A percentile compares a stretch with the other conserved stretches of the same genome.
Evolutionary conservation across 2,113 vertebrate species (phyloP).

Genomic region (Lagopus muta): DNA sequence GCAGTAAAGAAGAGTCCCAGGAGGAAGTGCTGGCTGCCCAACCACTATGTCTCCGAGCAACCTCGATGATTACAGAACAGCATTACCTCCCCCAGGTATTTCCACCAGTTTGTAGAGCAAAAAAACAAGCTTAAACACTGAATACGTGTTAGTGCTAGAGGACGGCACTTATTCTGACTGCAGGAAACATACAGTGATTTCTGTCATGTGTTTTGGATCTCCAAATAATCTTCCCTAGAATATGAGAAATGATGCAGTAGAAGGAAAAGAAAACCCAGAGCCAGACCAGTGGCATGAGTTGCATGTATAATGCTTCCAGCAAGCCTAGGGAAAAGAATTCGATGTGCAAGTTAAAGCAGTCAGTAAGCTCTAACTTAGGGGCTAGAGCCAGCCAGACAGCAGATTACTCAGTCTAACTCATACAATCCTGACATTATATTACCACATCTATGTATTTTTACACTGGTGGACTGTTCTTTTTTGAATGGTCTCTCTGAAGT

Average conservation of each 20-base stretch:
- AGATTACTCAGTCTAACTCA: background rate
- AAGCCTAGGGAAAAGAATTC: background rate
- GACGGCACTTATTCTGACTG: background rate
- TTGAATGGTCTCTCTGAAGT: background rate
- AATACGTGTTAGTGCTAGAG: background rate
- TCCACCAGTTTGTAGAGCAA: background rate
- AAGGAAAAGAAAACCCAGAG: conserved; percentile 27
- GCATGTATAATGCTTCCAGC: conserved; percentile 41
- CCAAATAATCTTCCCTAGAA: background rate
- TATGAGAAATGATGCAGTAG: background rate
- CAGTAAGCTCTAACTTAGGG: background rate
- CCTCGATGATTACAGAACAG: background rate
- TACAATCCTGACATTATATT: background rate
- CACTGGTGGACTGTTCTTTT: background rate
- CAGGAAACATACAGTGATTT: background rate
- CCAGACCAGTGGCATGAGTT: conserved; percentile 4
- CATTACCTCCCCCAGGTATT: background rate
- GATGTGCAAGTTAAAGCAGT: background rate
- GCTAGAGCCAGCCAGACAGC: background rate
- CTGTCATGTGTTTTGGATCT: conserved; percentile 1
- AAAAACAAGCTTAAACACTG: background rate
- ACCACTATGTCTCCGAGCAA: background rate
- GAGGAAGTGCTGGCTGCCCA: background rate
- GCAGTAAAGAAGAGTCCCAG: background rate
- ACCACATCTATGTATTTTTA: background rate